phyloP scores from a whole-genome alignment of 2,888 invertebrate genomes.

The Eupithecia centaureata region DNA sequence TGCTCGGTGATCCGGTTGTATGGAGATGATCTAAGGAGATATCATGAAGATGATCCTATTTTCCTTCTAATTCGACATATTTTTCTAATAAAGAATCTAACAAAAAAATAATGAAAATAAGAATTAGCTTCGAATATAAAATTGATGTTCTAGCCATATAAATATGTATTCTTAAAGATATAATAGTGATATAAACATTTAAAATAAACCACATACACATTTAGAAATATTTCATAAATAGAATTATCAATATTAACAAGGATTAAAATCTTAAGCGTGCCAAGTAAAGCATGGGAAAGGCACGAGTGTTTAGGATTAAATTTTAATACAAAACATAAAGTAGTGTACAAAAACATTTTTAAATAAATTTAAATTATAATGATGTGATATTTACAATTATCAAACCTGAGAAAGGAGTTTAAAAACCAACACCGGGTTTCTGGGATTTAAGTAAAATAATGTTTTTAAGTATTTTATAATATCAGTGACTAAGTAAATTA shows the following conservation, averaged over 20 bases:
- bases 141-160: not conserved
- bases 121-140: not conserved
- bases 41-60: no score
- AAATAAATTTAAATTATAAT: conserved; percentile 12
- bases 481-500: not conserved
- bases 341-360: conserved; percentile 3
- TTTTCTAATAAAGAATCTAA: not conserved
- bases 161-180: conserved; percentile 2
- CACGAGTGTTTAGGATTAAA: conserved; percentile 23
- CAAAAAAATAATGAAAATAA: not conserved
- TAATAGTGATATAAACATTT: not conserved
- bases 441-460: not conserved
- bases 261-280: conserved; percentile 23
- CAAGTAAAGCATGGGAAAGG: conserved; percentile 33
- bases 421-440: conserved; percentile 3
- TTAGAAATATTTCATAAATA: conserved; percentile 8
- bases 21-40: no score
- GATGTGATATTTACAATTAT: conserved; percentile 26
- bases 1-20: no score
- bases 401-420: not conserved
- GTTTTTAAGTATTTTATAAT: not conserved
- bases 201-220: not conserved
- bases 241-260: conserved; percentile 19
- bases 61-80: no score
- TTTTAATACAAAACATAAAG: not conserved